Evolutionary conservation across 2,113 vertebrate species (phyloP), one percentile per base, ranked within the genome.

Genomic region (Corythornis vintsioides): DNA sequence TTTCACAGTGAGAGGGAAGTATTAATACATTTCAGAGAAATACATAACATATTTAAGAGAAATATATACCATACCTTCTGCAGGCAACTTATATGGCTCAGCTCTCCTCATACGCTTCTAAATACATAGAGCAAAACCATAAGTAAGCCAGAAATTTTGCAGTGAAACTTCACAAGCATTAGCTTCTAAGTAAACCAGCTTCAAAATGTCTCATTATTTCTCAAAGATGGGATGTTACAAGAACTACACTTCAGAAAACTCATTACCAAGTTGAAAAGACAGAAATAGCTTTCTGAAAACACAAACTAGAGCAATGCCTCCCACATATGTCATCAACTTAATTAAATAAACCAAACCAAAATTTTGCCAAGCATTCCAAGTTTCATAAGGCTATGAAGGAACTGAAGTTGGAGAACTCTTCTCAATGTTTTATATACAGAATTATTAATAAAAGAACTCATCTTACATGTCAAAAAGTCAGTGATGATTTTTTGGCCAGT

Each of bases 21-120:
- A 29, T 10, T 86, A 69, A 57, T 90, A 79, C 72, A 78, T 70
- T 66, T 61, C 83, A 64, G 11, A 76, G 26, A 80, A 89, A 70
- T 31, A 60, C 2, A 29, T 15, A 96, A 97, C 97, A 38, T 11
- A 78, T 70, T 66, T 61, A 86, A 64, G 11, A 76, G 26, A 80
- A 89, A 70, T 31, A 60, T 2, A 29, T 15, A 96, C 96, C 97
- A 77, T 97, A 99, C 99, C 98, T 97, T 97, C 96, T 81, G 97
- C 93, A 86, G 97, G 94, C 50, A 98, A 94, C 69, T 98, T 98
- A 95, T 92, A 98, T 10, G 98, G 98, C 63, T 98, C 97, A 78
- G 97, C 96, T 97, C 98, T 98, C 95, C 97, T 98, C 86, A 98
- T 98, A 81, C 98, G 98, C 88, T 99, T 98, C 99, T 99, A 94